phyloP scores from a whole-genome alignment of 2,797 vertebrate species.

The Glossophaga mutica region DNA sequence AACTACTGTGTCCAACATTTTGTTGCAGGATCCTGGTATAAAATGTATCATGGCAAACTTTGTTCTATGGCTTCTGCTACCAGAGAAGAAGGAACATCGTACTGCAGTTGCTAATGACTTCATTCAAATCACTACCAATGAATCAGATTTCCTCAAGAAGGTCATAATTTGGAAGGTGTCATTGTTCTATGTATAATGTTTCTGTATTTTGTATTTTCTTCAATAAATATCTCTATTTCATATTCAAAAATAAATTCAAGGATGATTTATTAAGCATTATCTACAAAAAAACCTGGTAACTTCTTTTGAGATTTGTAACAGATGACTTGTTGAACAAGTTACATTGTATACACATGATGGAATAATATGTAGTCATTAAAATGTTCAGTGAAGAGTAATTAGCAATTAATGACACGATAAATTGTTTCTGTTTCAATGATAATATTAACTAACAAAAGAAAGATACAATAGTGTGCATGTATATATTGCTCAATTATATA shows the following conservation, averaged over 20 bases:
- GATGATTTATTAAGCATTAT: not conserved
- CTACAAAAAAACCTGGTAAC: not conserved
- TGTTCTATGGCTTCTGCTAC: too few relatives aligned
- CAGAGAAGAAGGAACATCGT: too few relatives aligned
- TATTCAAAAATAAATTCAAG: constrained; percentile 15
- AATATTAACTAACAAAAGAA: not conserved
- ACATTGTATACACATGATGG: not conserved
- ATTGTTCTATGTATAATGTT: too few relatives aligned
- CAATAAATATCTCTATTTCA: too few relatives aligned
- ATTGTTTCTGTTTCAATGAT: not conserved
- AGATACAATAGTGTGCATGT: not conserved
- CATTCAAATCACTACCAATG: too few relatives aligned
- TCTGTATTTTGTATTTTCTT: too few relatives aligned
- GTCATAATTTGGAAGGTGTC: too few relatives aligned
- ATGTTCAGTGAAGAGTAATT: not conserved
- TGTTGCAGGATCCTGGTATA: too few relatives aligned
- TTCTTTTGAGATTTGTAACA: not conserved
- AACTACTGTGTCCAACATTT: too few relatives aligned
- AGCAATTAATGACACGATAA: not conserved
- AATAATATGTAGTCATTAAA: not conserved
- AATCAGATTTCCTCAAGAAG: too few relatives aligned
- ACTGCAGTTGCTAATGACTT: too few relatives aligned
- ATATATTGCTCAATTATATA: not conserved
- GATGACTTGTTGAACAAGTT: not conserved
- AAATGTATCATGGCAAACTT: too few relatives aligned